Evolutionary conservation across 2,888 invertebrate genomes (phyloP), one percentile per base, ranked within the genome.

Genomic region (Steromphala cineraria): DNA sequence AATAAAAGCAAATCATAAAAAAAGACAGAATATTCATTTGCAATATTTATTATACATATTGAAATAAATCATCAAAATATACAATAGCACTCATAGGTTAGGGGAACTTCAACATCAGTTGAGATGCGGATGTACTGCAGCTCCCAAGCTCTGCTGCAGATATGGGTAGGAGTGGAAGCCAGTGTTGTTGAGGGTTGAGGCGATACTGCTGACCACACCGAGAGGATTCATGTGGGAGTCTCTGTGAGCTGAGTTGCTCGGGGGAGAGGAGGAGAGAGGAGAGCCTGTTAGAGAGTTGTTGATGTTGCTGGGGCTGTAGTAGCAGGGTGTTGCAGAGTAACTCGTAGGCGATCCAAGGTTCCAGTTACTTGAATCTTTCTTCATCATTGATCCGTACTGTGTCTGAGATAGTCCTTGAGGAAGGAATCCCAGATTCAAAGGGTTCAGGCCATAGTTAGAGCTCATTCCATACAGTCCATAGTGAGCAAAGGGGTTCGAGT

Each of bases 401-500:
- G 87, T 79, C 55, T 89, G 89, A 13, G 87, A 80, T n/a, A 89
- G 82, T 10, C 89, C 87, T 40, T 89, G 89, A 2, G 90, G 85
- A 62, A 88, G 84, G 0, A 87, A 82, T 0, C 89, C 84, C 0
- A 89, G 80, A 1, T 86, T 85, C n/a, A 90, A 83, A 0, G 89
- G 87, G 79, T 88, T 88, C 15, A 89, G 86, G 0, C 88, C 78
- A 81, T 89, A 90, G 17, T 86, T 85, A 7, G 85, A 84, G 19
- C 87, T 84, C 13, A 85, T 83, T n/a, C 87, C 87, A 79, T 90
- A 90, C 40, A 90, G 77, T 82, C 88, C 88, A 80, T 89, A 90
- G 71, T 88, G 89, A 82, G 89, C 89, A 83, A 89, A 90, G 8
- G 89, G 85, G 81, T 85, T 90, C 74, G 90, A 85, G 79, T 89